phyloP scores from a whole-genome alignment of 1,140 invertebrate genomes.

The Drosophila melanica region DNA sequence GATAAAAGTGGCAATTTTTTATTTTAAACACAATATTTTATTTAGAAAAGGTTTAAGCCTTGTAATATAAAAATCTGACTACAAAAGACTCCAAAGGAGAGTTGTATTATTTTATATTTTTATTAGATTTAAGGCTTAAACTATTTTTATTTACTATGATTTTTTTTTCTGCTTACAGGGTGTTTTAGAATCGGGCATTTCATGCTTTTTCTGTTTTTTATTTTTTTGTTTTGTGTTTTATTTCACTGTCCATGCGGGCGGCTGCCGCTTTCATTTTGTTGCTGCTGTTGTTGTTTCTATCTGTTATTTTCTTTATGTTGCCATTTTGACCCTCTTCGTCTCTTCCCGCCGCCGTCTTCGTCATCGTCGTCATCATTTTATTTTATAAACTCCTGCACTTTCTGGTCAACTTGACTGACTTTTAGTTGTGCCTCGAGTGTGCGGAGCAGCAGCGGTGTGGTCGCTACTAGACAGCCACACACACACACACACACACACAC shows the following conservation, averaged over 20 bases:
- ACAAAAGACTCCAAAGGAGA: too few species aligned
- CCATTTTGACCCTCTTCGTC: conserved; percentile 36
- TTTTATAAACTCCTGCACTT: conserved; percentile 79
- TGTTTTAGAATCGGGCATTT: not conserved
- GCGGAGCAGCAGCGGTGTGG: not conserved
- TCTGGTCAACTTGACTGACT: conserved; percentile 82
- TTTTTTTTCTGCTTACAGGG: not conserved
- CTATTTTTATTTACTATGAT: too few species aligned
- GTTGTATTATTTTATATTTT: not conserved
- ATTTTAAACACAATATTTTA: not conserved
- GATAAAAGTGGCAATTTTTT: not conserved
- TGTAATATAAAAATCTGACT: too few species aligned
- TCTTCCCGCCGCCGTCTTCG: not conserved
- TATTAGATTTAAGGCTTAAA: not conserved
- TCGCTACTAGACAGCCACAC: not conserved
- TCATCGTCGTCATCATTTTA: conserved; percentile 68
- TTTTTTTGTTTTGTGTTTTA: conserved; percentile 49
- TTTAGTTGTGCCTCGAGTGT: conserved; percentile 60
- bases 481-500: not conserved
- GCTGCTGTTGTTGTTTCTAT: conserved; percentile 46
- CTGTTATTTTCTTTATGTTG: conserved; percentile 62
- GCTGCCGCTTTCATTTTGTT: conserved; percentile 21
- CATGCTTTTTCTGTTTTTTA: not conserved
- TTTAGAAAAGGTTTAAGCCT: too few species aligned
- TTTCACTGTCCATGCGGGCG: conserved; percentile 68